phyloP scores from a whole-genome alignment of 2,888 invertebrate genomes.

The Taphrorychus bicolor region DNA sequence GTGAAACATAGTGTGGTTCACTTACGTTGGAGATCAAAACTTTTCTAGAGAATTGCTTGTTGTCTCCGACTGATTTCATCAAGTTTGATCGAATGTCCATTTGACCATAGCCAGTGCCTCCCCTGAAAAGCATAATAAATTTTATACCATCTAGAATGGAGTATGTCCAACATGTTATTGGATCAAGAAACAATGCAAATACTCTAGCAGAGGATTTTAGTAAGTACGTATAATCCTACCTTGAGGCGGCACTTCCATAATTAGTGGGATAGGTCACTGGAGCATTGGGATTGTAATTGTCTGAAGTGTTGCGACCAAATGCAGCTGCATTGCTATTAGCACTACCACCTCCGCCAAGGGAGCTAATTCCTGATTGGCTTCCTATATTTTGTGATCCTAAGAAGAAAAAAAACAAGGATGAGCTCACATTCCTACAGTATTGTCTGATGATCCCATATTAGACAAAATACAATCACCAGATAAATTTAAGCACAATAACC shows the following conservation, averaged over 20 bases:
- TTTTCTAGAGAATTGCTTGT: conserved; percentile 49
- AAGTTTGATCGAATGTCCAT: conserved; percentile 26
- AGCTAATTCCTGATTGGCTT: conserved; percentile 5
- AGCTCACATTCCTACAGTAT: too few relatives aligned
- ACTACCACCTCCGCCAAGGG: conserved; percentile 8
- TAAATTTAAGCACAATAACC: too few relatives aligned
- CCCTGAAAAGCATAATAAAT: too few relatives aligned
- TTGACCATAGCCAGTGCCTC: conserved; percentile 25
- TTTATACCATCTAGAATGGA: too few relatives aligned
- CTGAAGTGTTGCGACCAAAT: conserved; percentile 9
- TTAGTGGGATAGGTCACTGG: conserved; percentile 39
- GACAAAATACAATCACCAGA: too few relatives aligned
- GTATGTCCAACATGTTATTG: too few relatives aligned
- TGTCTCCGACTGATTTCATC: conserved; percentile 19
- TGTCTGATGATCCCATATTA: neutral
- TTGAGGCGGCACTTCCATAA: conserved; percentile 30
- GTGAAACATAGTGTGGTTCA: too few relatives aligned
- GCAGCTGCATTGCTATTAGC: conserved; percentile 10
- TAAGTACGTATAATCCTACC: conserved; percentile 8
- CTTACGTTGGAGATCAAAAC: conserved; percentile 56
- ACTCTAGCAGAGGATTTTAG: too few relatives aligned
- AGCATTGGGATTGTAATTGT: conserved; percentile 32
- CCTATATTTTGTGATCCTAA: too few relatives aligned
- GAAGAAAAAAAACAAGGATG: too few relatives aligned
- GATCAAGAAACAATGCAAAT: neutral